phyloP scores from a whole-genome alignment of 2,888 invertebrate species.

The Gastracanthus pulcherrimus region DNA sequence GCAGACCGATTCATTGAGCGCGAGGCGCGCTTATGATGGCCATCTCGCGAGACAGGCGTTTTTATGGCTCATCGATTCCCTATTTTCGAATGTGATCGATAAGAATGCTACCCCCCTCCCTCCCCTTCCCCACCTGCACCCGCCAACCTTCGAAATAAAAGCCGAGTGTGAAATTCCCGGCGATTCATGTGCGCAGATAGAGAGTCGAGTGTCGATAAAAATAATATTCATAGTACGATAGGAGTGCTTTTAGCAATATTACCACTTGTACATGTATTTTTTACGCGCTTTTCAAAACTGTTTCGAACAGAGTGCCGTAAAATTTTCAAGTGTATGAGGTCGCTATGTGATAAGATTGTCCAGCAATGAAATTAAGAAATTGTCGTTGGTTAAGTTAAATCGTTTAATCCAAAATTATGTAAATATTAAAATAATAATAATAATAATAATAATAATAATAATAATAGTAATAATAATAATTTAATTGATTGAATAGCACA shows the following conservation, averaged over 20 bases:
- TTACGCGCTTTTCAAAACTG: background rate
- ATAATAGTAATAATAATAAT: no score
- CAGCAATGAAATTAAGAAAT: no score
- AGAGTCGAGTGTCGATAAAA: background rate
- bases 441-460: no score
- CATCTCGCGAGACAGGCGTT: background rate
- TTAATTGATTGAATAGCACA: no score
- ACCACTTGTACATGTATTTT: background rate
- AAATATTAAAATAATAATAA: no score
- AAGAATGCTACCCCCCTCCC: background rate
- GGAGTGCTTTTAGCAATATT: background rate
- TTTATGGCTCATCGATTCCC: slow-evolving; percentile 12
- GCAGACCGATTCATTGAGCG: slow-evolving; percentile 16
- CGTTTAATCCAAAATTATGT: no score
- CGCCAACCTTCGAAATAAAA: background rate
- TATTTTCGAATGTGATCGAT: slow-evolving; percentile 19
- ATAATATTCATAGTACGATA: background rate
- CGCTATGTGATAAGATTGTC: background rate
- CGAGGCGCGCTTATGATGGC: background rate
- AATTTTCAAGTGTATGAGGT: background rate
- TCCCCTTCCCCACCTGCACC: background rate
- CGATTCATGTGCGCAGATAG: background rate
- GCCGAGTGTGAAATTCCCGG: background rate
- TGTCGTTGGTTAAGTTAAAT: no score
- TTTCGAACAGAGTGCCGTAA: background rate